Base-by-base conservation (phyloP, 30 jellyfish, hydroid and myxozoan genomes). In the Cassiopea andromeda region DNA sequence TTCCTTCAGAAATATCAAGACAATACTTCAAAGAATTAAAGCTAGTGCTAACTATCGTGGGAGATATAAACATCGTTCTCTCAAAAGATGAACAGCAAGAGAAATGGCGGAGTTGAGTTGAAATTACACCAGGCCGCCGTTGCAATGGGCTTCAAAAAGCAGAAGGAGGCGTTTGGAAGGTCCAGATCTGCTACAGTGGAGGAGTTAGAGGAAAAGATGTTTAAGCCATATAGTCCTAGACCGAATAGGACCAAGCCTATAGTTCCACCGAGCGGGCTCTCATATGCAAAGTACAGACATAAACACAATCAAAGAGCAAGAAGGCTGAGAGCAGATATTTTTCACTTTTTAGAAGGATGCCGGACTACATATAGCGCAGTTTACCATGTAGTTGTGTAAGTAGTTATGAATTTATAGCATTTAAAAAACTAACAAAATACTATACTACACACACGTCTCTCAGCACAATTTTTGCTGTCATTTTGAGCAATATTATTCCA, bases 311-410 rank as follows among this genome's bases (percentile, higher is more conserved):
- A 85, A 45, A 46, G 91, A 54, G 70, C 77, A 10, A 88, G 96
- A 59, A 69, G 96, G n/a, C 81, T 88, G 67, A 78, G 84, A 80
- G 89, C 89, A 4, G 89, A 88, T 77, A 69, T 88, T 7, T 88
- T 78, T 73, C 96, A 88, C 45, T 88, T 88, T 47, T 66, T 88
- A n/a, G 96, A 88, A 70, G 96, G 96, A 46, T 80, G 90, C 66
- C 68, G 91, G 50, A 78, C 96, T 0, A 7, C 69, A 7, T 66
- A 60, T 61, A 88, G 96, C 59, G 79, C 80, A 9, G 43, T 88
- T 46, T 88, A 88, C 64, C 96, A 88, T 80, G 85, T 19, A 7
- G 49, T 49, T 64, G 96, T 88, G 96, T 88, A 80, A 88, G 96
- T 88, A 87, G 44, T 4, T 59, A 5, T 7, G 7, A 3, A 54